Conservation (phyloP, 2,888 invertebrate species). For the Melinaea menophilus region DNA sequence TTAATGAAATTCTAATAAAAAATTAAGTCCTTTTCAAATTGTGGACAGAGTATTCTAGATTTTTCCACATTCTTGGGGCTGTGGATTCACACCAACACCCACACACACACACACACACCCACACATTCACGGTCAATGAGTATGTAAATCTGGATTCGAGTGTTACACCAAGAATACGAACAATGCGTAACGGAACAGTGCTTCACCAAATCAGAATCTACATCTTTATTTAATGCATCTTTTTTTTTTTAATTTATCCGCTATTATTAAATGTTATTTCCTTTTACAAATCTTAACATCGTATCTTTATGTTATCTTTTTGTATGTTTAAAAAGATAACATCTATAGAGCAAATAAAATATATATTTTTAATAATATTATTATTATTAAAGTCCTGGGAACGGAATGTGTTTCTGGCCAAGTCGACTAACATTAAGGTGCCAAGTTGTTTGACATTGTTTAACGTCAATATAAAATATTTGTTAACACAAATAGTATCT, state of each 20-base stretch:
- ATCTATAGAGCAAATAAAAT: background rate
- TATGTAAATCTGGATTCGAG: slow-evolving; percentile 69
- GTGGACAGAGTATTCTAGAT: slow-evolving; percentile 38
- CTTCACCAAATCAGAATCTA: slow-evolving; percentile 28
- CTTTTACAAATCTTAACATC: too few species aligned
- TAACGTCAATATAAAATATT: background rate
- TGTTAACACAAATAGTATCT: too few species aligned
- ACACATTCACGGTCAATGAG: slow-evolving; percentile 71
- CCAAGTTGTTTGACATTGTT: background rate
- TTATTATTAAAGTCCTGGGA: slow-evolving; percentile 14
- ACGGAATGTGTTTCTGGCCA: slow-evolving; percentile 25
- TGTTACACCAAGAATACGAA: slow-evolving; percentile 43
- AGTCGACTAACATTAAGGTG: slow-evolving; percentile 6
- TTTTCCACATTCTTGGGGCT: slow-evolving; percentile 64
- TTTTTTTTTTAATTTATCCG: background rate
- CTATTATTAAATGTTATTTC: too few species aligned
- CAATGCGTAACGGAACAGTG: slow-evolving; percentile 43
- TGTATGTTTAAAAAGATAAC: background rate
- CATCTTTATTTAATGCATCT: slow-evolving; percentile 18
- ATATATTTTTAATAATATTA: background rate
- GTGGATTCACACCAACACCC: slow-evolving; percentile 68
- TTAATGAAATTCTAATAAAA: too few species aligned
- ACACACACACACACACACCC: slow-evolving; percentile 68
- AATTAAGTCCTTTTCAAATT: too few species aligned
- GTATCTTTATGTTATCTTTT: too few species aligned